Evolutionary conservation across 1,140 invertebrate genomes (phyloP).

Genomic region (Battus philenor): DNA sequence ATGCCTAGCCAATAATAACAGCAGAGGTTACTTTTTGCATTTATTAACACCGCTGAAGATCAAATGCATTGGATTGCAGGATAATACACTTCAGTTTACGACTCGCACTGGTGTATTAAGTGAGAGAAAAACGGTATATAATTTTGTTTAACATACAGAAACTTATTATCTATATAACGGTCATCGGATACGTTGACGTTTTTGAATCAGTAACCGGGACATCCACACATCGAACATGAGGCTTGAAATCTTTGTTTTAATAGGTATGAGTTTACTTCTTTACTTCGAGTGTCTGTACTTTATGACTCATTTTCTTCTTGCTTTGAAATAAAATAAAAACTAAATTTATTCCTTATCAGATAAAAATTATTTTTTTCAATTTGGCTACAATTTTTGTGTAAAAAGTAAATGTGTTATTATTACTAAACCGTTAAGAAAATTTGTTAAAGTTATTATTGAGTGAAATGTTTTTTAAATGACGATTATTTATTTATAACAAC

Average conservation of each 20-base stretch:
- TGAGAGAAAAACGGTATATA: conserved; percentile 9
- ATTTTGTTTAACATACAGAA: conserved; percentile 1
- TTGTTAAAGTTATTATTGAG: too few relatives aligned
- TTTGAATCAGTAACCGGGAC: conserved; percentile 5
- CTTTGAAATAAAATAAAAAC: too few relatives aligned
- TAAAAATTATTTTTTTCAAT: too few relatives aligned
- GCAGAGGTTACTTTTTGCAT: conserved; percentile 40
- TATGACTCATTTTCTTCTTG: too few relatives aligned
- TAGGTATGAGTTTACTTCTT: conserved; percentile 7
- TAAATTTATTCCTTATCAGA: too few relatives aligned
- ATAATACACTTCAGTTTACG: conserved; percentile 43
- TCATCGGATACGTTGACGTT: background rate
- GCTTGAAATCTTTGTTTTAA: conserved; percentile 1
- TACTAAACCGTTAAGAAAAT: too few relatives aligned
- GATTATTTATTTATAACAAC: too few relatives aligned
- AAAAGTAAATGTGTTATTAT: too few relatives aligned
- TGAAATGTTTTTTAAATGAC: too few relatives aligned
- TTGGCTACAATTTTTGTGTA: too few relatives aligned
- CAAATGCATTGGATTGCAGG: conserved; percentile 35
- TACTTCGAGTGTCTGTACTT: too few relatives aligned
- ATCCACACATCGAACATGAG: background rate
- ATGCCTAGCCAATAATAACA: conserved; percentile 24
- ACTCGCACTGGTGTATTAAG: conserved; percentile 25
- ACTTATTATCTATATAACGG: background rate
- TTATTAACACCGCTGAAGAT: conserved; percentile 35